Base-by-base conservation (phyloP, 2,113 vertebrate species). In the Hymenochirus boettgeri region DNA sequence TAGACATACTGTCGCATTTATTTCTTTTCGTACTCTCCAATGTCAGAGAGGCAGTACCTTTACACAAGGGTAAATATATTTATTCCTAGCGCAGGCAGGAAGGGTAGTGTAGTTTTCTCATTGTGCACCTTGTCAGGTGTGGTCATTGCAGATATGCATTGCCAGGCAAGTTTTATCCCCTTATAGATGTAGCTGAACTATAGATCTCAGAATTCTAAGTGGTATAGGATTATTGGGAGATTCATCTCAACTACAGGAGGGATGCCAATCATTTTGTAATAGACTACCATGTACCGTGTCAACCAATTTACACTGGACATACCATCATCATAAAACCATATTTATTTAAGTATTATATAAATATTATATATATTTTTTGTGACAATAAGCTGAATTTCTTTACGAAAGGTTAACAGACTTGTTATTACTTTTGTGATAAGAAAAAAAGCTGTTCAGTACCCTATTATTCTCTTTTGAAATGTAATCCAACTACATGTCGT, bases 381-480 rank as follows among this genome's bases (percentile, higher is more conserved):
- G 81, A 78, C 82, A 87, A 87, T 82, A 87, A 79, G 88, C 83
- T 85, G 83, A 83, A 85, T 80, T 86, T 88, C 86, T 86, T 87
- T 86, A 87, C 86, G 86, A 84, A 87, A 87, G 81, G 80, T 80
- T 82, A 80, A 77, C 83, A 81, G 80, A 70, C 82, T 80, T 85
- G 86, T 85, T 85, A 87, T 88, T 85, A 83, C 83, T 85, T 86
- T 88, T 86, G 83, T 88, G 85, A 88, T 86, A 85, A 82, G 82
- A 86, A 82, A 83, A 82, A 82, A 80, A 78, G 65, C 71, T 76
- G 79, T 77, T 78, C 83, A 84, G 74, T 61, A 69, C 74, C 74
- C 72, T 75, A 85, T 85, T 88, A 89, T 89, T 90, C 88, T 89
- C 86, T 86, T 90, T 87, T 86, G 88, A 90, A 88, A 90, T 89